These are phyloP conservation scores for Eupithecia inturbata DNA, from an alignment of 2,888 invertebrate genomes.

Conservation along the genomic window DNA sequence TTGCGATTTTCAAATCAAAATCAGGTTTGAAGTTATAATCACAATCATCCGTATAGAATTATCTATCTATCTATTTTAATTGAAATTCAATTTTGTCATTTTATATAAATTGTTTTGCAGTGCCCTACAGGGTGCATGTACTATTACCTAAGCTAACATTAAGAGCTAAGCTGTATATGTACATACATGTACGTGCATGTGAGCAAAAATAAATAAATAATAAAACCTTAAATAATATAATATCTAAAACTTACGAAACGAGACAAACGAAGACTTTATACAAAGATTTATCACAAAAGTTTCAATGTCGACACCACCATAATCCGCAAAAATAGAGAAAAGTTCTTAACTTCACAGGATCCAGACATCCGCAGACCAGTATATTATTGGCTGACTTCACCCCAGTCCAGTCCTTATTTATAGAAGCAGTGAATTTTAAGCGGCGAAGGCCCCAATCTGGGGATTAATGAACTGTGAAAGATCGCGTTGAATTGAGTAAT, in stretches of 20 bases:
- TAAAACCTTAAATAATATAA: background rate
- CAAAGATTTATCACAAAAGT: slow-evolving; percentile 35
- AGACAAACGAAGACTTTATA: slow-evolving; percentile 9
- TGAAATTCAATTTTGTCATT: too few species aligned
- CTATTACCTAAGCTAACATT: too few species aligned
- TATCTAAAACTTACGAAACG: background rate
- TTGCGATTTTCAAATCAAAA: too few species aligned
- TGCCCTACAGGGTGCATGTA: too few species aligned
- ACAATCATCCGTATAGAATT: background rate
- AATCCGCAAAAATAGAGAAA: slow-evolving; percentile 37
- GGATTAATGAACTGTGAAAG: slow-evolving; percentile 80
- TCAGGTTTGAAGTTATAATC: background rate
- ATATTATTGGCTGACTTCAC: slow-evolving; percentile 41
- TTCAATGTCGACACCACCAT: slow-evolving; percentile 29
- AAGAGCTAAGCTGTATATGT: too few species aligned
- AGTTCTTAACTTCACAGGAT: slow-evolving; percentile 26
- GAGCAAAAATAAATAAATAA: too few species aligned
- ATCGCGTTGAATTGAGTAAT: slow-evolving; percentile 74
- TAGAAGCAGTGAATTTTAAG: slow-evolving; percentile 65
- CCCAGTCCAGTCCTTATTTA: slow-evolving; percentile 58
- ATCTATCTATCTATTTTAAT: too few species aligned
- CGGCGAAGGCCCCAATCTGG: slow-evolving; percentile 69
- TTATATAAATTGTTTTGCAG: too few species aligned
- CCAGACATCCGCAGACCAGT: slow-evolving; percentile 32
- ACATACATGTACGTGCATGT: too few species aligned